A percentile compares a stretch with the other conserved stretches of the same genome.
phyloP scores from a whole-genome alignment of 1,140 invertebrate genomes.

The Sinella curviseta region DNA sequence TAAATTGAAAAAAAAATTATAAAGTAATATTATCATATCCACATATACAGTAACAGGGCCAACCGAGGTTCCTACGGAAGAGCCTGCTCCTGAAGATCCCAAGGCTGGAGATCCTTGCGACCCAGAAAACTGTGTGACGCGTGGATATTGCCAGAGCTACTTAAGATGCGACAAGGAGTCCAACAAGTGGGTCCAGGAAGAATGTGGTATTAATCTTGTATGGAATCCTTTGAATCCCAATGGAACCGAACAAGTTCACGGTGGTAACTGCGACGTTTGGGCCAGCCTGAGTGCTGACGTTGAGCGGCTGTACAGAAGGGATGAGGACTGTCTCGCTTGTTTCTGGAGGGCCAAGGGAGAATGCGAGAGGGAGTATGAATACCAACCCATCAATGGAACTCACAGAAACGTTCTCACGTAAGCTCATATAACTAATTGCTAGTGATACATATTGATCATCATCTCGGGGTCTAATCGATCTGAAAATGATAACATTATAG shows the following conservation, averaged over 20 bases:
- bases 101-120: neutral
- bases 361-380: neutral
- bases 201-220: neutral
- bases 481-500: neutral
- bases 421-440: too few relatives aligned
- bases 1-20: too few relatives aligned
- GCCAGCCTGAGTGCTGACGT: neutral
- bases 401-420: neutral
- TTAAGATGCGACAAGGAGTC: neutral
- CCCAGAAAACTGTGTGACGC: neutral
- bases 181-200: neutral
- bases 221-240: neutral
- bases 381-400: neutral
- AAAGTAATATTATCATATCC: too few relatives aligned
- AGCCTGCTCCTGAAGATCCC: neutral
- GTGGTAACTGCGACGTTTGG: constrained; percentile 4
- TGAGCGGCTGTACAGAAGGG: neutral
- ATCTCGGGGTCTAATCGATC: too few relatives aligned
- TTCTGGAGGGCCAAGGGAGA: constrained; percentile 1
- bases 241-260: neutral
- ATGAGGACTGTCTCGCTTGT: neutral
- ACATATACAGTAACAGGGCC: too few relatives aligned
- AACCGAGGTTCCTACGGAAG: neutral
- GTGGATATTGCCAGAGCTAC: neutral
- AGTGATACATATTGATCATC: too few relatives aligned